These are phyloP conservation scores for Chamaedrilus cognettii DNA, from an alignment of 2,888 invertebrate genomes.

Conservation along the genomic window DNA sequence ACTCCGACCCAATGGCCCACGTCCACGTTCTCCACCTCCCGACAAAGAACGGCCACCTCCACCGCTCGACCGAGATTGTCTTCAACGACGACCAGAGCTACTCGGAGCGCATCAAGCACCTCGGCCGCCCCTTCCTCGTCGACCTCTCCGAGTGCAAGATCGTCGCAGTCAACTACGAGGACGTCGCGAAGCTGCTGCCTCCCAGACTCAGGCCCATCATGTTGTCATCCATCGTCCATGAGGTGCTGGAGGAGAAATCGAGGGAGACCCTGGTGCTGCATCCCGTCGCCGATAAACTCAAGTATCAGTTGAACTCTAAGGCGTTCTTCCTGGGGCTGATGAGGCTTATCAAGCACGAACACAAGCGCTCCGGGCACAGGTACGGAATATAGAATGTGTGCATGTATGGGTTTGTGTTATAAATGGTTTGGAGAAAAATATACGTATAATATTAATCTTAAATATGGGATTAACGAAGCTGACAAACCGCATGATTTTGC, in stretches of 20 bases:
- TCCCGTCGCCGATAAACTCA: constrained; percentile 36
- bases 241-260: constrained; percentile 21
- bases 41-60: constrained; percentile 22
- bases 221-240: constrained; percentile 36
- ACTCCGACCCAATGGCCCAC: constrained; percentile 13
- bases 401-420: too few relatives aligned
- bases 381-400: too few relatives aligned
- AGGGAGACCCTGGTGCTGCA: constrained; percentile 12
- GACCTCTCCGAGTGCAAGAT: constrained; percentile 39
- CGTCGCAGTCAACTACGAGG: constrained; percentile 33
- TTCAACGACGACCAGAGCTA: constrained; percentile 40
- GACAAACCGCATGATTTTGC: too few relatives aligned
- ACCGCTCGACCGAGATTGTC: constrained; percentile 32
- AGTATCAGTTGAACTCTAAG: constrained; percentile 35
- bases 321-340: constrained; percentile 37
- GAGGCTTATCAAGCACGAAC: constrained; percentile 39
- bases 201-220: constrained; percentile 28
- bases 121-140: constrained; percentile 35
- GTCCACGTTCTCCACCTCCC: constrained; percentile 27
- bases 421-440: too few relatives aligned
- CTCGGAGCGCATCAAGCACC: constrained; percentile 34
- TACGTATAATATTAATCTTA: too few relatives aligned
- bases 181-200: constrained; percentile 31
- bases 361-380: constrained; percentile 33
- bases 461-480: too few relatives aligned